Evolutionary conservation across 2,797 vertebrate species (phyloP).

Genomic region (Iguana delicatissima): DNA sequence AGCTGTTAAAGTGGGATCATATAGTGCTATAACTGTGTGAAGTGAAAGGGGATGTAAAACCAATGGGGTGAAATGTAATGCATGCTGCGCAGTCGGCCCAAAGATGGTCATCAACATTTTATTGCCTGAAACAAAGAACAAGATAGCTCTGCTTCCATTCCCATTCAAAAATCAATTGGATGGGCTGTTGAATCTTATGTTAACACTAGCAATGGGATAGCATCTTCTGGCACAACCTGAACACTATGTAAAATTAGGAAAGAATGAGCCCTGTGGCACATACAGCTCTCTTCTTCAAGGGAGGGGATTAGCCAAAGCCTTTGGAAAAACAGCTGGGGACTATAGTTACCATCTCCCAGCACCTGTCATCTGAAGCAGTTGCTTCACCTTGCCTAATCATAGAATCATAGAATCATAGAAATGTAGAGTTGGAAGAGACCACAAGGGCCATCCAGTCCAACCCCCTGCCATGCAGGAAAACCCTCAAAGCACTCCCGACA

Average conservation of each 20-base stretch:
- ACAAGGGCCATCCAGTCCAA: no score
- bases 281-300: neutral
- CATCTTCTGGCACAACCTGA: neutral
- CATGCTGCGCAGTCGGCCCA: neutral
- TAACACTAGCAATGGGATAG: neutral
- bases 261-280: neutral
- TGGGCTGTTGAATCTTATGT: neutral
- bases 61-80: neutral
- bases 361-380: neutral
- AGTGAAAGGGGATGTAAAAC: no score
- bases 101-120: neutral
- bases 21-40: no score
- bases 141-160: neutral
- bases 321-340: neutral
- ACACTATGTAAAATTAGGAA: neutral
- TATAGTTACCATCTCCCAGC: neutral
- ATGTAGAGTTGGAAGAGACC: no score
- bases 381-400: neutral
- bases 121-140: neutral
- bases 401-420: no score
- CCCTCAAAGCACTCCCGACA: no score
- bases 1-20: no score
- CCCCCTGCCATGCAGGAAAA: no score
- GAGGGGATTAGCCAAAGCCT: neutral
- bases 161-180: neutral